phyloP scores from a whole-genome alignment of 2,113 vertebrate genomes.

The Martes martes region DNA sequence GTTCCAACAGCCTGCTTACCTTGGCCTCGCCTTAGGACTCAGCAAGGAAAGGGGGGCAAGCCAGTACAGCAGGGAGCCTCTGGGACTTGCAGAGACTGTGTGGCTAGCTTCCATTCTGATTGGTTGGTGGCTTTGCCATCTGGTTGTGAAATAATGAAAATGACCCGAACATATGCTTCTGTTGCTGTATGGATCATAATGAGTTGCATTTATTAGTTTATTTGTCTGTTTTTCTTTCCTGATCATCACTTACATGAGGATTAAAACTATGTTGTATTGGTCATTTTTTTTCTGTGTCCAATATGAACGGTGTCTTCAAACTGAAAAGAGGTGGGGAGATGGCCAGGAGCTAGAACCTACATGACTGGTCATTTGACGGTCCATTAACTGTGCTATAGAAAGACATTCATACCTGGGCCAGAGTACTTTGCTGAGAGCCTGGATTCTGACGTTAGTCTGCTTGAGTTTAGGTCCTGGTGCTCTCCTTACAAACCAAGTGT shows the following conservation, averaged over 20 bases:
- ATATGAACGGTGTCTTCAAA: background rate
- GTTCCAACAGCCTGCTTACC: background rate
- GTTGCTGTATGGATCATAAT: background rate
- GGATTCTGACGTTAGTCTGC: background rate
- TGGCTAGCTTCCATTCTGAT: background rate
- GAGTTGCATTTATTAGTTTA: background rate
- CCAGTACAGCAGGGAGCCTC: background rate
- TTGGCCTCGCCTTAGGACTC: background rate
- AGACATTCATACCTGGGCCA: background rate
- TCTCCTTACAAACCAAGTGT: background rate
- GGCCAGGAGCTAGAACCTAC: background rate
- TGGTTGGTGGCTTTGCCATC: background rate
- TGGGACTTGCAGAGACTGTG: background rate
- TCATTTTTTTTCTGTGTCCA: constrained; percentile 27
- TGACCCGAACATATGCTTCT: background rate
- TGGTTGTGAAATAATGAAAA: background rate
- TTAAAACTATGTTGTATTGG: background rate
- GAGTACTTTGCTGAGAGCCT: background rate
- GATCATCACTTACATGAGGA: background rate
- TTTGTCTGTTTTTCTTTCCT: background rate
- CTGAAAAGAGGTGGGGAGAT: background rate
- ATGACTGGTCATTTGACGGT: background rate
- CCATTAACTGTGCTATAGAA: background rate
- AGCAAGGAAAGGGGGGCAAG: background rate
- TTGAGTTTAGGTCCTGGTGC: background rate